A percentile compares a stretch with the other conserved stretches of the same genome.
These are phyloP conservation scores for Haliclona indistincta DNA, from an alignment of 37 sponge, comb jelly and placozoan species.

Conservation along the genomic window DNA sequence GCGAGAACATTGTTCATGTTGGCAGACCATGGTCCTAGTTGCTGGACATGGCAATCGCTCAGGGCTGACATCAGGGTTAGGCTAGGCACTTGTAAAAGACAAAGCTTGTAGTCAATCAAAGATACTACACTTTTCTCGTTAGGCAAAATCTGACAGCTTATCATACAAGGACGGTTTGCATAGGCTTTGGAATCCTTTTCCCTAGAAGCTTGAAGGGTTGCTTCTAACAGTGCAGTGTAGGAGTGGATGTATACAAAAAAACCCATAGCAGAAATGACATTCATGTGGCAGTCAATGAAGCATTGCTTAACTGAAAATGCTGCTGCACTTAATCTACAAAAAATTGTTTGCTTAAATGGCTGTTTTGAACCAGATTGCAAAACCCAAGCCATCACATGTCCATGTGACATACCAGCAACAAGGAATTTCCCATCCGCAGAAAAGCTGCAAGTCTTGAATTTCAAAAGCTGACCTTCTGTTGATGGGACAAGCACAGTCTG, in stretches of 20 bases:
- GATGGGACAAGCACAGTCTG: neutral
- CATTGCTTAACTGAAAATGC: neutral
- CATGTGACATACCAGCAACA: conserved; percentile 19
- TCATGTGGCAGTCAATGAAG: neutral
- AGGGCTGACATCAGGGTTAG: no score
- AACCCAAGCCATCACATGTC: neutral
- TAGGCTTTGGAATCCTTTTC: neutral
- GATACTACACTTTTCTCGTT: neutral
- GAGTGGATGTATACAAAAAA: neutral
- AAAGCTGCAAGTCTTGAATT: neutral
- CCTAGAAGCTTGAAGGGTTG: neutral
- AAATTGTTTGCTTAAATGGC: neutral
- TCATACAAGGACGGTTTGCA: conserved; percentile 2
- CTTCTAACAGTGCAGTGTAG: neutral
- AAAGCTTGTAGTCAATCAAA: neutral
- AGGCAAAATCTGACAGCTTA: neutral
- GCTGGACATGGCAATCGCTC: neutral
- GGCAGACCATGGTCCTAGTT: neutral
- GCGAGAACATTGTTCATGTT: neutral
- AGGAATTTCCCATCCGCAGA: neutral
- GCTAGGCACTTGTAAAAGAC: neutral
- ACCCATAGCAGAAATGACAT: neutral
- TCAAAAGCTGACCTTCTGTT: no score
- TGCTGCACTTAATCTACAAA: neutral
- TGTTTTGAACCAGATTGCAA: neutral